Evolutionary conservation across 2,888 invertebrate genomes (phyloP), one percentile per base, ranked within the genome.

Genomic region (Clunio marinus): DNA sequence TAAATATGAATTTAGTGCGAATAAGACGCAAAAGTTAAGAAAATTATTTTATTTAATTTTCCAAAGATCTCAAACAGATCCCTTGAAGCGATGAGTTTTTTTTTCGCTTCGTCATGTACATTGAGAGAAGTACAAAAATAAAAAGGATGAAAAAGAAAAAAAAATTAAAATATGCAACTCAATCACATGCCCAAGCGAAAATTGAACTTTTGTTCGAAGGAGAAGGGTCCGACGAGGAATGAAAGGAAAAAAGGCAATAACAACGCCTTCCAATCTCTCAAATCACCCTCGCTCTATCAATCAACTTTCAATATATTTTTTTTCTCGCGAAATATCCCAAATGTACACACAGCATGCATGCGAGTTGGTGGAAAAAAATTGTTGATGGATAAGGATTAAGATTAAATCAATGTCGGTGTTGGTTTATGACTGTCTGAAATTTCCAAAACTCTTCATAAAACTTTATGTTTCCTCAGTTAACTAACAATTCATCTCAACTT

Each of bases 221-320:
- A 55, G 32, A 66, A 66, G 66, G 55, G 66, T 55, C 66, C 51
- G 28, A 22, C 13, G 46, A 20, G 37, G 17, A 45, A 10, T 37
- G 41, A 35, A 46, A 46, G 32, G 24, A 66, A 28, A 20, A 63
- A 51, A 5, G 62, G 22, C 20, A 13, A 1, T 24, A n/a, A 15
- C 17, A 63, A 63, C 45, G 63, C 63, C 25, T 63, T 46, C 17
- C 59, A 66, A 45, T 66, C 46, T 55, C 55, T 20, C 17, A 55
- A 66, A 66, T 66, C 66, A 66, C 66, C 66, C 66, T 66, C 66
- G 32, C 46, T 66, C 55, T 35, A 66, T 66, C 66, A 66, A 66
- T 66, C 66, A 66, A 66, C 35, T 65, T 22, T 51, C 57, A 25
- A 57, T 27, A n/a, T 57, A n/a, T 57, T 57, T 27, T 27, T 27